These are phyloP conservation scores for Eupsilia transversa DNA, from an alignment of 2,888 invertebrate genomes.

Conservation along the genomic window DNA sequence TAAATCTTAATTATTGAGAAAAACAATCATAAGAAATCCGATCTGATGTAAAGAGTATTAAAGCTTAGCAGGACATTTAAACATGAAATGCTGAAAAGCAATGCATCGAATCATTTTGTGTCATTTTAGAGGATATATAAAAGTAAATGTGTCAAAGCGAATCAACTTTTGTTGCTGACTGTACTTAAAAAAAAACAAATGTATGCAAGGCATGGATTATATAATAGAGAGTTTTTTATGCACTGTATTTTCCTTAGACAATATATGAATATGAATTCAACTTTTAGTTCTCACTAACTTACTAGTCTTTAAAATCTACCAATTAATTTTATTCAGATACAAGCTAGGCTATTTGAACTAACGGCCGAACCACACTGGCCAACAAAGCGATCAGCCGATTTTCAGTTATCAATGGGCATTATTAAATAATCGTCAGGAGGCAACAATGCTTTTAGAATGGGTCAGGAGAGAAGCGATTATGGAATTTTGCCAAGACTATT, in stretches of 20 bases:
- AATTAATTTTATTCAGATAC: background rate
- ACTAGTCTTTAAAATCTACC: background rate
- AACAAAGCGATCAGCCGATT: background rate
- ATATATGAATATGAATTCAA: background rate
- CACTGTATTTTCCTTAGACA: background rate
- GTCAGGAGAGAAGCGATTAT: background rate
- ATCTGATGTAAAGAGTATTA: no score
- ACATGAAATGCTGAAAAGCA: no score
- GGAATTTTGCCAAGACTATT: background rate
- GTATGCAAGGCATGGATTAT: background rate
- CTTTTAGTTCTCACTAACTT: background rate
- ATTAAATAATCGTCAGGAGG: background rate
- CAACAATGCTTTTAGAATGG: background rate
- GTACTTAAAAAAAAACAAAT: background rate
- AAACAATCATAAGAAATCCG: no score
- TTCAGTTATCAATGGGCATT: background rate
- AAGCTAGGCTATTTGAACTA: background rate
- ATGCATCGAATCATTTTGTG: no score
- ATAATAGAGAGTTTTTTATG: background rate
- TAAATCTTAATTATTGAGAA: no score
- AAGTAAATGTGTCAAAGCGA: no score
- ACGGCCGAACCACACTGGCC: background rate
- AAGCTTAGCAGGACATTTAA: no score
- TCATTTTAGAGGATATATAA: no score
- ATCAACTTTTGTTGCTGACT: no score